Percentiles rank a stretch among this genome's conserved stretches.
phyloP scores from a whole-genome alignment of 2,113 vertebrate species.

The Sminthopsis crassicaudata region DNA sequence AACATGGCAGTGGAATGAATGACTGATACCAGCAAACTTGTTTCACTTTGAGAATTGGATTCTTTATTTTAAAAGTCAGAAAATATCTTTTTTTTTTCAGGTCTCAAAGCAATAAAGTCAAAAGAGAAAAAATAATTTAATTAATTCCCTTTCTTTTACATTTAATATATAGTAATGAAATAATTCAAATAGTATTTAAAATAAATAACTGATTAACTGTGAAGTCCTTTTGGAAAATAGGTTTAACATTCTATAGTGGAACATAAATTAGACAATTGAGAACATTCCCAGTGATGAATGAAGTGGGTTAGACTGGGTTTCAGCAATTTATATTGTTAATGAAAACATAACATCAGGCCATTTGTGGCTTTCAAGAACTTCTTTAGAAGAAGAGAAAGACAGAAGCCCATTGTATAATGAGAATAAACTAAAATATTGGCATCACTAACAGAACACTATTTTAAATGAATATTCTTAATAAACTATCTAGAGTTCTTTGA shows the following conservation, averaged over 20 bases:
- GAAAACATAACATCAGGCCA: slow-evolving; percentile 32
- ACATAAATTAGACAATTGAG: not conserved
- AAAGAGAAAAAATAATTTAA: not conserved
- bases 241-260: not conserved
- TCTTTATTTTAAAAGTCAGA: not conserved
- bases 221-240: not conserved
- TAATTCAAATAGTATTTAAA: slow-evolving; percentile 25
- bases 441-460: slow-evolving; percentile 30
- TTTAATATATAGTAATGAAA: slow-evolving; percentile 45
- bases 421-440: slow-evolving; percentile 60
- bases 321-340: slow-evolving; percentile 52
- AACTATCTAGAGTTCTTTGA: slow-evolving; percentile 34
- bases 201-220: not conserved
- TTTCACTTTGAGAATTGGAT: not conserved
- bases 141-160: slow-evolving; percentile 1
- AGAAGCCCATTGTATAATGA: slow-evolving; percentile 12
- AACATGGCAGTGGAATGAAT: not conserved
- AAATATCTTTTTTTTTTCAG: not conserved
- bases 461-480: slow-evolving; percentile 36
- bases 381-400: slow-evolving; percentile 37
- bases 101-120: not conserved
- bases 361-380: slow-evolving; percentile 37
- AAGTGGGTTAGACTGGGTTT: not conserved
- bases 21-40: not conserved
- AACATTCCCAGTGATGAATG: slow-evolving; percentile 2